phyloP scores from a whole-genome alignment of 2,797 vertebrate species.

The Neosilurus hyrtlii region DNA sequence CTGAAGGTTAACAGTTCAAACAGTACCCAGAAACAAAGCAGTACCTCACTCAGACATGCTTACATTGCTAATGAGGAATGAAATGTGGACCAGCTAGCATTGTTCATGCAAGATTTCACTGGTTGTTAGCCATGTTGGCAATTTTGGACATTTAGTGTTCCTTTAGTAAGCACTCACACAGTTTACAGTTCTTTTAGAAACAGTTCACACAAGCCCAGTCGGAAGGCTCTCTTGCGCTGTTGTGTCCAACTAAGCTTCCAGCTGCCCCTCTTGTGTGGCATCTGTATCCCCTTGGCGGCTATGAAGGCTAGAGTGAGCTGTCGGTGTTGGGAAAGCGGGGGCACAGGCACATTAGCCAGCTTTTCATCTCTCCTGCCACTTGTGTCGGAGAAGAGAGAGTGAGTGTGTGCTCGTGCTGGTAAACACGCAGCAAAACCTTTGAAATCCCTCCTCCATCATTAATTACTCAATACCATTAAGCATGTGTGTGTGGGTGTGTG shows the following conservation, averaged over 20 bases:
- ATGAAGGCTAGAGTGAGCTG: conserved; percentile 28
- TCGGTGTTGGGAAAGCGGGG: conserved; percentile 27
- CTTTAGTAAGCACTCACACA: background rate
- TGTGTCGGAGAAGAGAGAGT: conserved; percentile 55
- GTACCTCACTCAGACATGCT: background rate
- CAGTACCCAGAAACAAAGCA: background rate
- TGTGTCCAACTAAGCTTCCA: background rate
- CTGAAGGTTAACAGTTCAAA: conserved; percentile 7
- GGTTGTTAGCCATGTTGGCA: background rate
- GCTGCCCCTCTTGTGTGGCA: background rate
- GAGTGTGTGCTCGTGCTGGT: conserved; percentile 53
- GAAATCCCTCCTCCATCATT: conserved; percentile 54
- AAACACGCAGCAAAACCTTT: conserved; percentile 62
- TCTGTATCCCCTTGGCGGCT: conserved; percentile 21
- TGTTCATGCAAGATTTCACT: conserved; percentile 10
- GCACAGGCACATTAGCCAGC: conserved; percentile 62
- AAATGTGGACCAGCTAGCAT: background rate
- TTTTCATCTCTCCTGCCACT: conserved; percentile 66
- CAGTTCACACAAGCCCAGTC: background rate
- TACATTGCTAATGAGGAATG: conserved; percentile 5
- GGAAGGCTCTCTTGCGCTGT: background rate
- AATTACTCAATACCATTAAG: conserved; percentile 41
- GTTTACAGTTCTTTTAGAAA: background rate
- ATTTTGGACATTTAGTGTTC: background rate
- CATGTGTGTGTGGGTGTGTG: background rate